These are phyloP conservation scores for Spodoptera picta DNA, from an alignment of 2,888 invertebrate species.

Conservation along the genomic window DNA sequence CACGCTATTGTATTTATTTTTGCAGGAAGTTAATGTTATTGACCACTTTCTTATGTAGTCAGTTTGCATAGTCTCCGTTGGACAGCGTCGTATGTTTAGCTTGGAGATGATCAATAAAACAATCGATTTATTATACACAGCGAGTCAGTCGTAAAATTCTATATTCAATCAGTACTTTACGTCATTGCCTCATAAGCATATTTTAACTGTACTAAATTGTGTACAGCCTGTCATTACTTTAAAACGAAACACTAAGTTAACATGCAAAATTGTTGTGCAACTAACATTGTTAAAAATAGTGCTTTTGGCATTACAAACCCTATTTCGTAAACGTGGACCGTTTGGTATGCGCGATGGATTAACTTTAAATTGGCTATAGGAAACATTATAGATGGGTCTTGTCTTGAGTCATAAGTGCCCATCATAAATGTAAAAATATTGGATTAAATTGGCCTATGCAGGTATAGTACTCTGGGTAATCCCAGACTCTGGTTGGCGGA, in stretches of 20 bases:
- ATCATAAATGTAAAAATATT: constrained; percentile 49
- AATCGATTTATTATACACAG: constrained; percentile 57
- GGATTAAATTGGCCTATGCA: constrained; percentile 29
- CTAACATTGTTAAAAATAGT: constrained; percentile 56
- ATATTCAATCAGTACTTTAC: constrained; percentile 71
- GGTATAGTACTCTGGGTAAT: constrained; percentile 45
- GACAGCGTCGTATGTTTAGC: constrained; percentile 24
- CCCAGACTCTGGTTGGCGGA: constrained; percentile 37
- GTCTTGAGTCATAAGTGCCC: constrained; percentile 38
- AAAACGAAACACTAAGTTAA: constrained; percentile 62
- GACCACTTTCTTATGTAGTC: constrained; percentile 11
- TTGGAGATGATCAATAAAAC: constrained; percentile 59
- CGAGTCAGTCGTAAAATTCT: constrained; percentile 67
- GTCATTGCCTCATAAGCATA: constrained; percentile 66
- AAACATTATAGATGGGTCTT: constrained; percentile 37
- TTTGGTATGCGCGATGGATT: constrained; percentile 33
- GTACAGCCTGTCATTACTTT: constrained; percentile 56
- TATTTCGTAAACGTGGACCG: constrained; percentile 53
- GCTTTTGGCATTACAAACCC: constrained; percentile 57
- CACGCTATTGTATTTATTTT: not conserved
- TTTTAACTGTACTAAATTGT: constrained; percentile 64
- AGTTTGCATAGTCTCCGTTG: constrained; percentile 3
- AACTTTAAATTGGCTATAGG: constrained; percentile 48
- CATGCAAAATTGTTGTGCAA: constrained; percentile 63
- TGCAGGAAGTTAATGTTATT: not conserved